Conservation (phyloP, 2,888 invertebrate genomes). For the Gastracanthus pulcherrimus region DNA sequence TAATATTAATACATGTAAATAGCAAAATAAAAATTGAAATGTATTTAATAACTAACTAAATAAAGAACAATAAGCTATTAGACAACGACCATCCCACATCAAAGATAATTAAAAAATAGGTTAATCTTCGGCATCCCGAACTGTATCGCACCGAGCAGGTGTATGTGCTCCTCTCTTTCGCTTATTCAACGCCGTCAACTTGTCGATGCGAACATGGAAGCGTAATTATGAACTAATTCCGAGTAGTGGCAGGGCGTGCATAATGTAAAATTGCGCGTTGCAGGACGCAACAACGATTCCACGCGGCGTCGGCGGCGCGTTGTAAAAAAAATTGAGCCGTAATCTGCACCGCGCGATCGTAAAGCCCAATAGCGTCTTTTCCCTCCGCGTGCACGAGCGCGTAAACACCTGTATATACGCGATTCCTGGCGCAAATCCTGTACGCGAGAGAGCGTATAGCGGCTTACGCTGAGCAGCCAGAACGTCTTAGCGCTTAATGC, state of each 20-base stretch:
- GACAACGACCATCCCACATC: not conserved
- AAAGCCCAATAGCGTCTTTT: constrained; percentile 35
- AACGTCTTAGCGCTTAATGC: not conserved
- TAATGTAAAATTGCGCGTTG: constrained; percentile 38
- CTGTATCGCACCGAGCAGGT: not conserved
- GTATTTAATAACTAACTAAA: not conserved
- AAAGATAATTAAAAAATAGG: not conserved
- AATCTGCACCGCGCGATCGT: constrained; percentile 30
- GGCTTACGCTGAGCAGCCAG: not conserved
- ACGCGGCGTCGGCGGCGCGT: not conserved
- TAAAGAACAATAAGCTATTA: not conserved
- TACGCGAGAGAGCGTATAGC: constrained; percentile 4
- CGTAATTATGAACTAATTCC: constrained; percentile 41
- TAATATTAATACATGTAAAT: too few species aligned
- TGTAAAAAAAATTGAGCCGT: constrained; percentile 20
- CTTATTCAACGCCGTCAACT: not conserved
- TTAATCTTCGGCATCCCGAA: not conserved
- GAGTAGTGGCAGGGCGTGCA: not conserved
- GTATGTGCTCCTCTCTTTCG: not conserved
- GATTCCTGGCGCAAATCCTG: constrained; percentile 14
- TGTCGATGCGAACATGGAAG: too few species aligned
- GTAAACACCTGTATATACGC: constrained; percentile 38
- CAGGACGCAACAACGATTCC: too few species aligned
- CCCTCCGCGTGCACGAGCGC: not conserved
- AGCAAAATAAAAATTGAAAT: not conserved